phyloP scores from a whole-genome alignment of 2,888 invertebrate genomes.

The Orthosia gracilis region DNA sequence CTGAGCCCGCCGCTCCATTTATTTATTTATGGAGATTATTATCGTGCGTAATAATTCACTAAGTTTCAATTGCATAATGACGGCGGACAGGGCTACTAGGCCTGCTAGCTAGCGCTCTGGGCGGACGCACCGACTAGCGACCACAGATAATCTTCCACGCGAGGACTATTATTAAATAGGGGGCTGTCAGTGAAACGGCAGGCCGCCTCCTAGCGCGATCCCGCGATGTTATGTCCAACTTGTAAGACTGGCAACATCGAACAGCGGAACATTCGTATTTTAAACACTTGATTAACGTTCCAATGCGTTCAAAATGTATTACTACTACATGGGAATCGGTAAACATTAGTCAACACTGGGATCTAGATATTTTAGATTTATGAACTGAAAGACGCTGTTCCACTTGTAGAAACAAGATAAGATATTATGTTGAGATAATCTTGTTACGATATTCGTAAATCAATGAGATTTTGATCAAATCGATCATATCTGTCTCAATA shows the following conservation, averaged over 20 bases:
- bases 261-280: conserved; percentile 61
- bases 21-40: conserved; percentile 90
- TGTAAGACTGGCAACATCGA: conserved; percentile 56
- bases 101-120: conserved; percentile 76
- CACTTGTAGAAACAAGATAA: conserved; percentile 55
- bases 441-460: conserved; percentile 46
- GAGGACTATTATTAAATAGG: conserved; percentile 88
- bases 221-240: conserved; percentile 62
- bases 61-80: conserved; percentile 91
- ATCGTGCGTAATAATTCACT: conserved; percentile 91
- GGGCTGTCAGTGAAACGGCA: conserved; percentile 83
- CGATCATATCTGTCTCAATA: conserved; percentile 43
- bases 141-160: conserved; percentile 84
- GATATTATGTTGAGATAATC: conserved; percentile 37
- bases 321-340: conserved; percentile 37
- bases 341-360: conserved; percentile 43
- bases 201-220: conserved; percentile 74
- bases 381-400: conserved; percentile 26
- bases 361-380: conserved; percentile 53
- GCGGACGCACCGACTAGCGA: conserved; percentile 78
- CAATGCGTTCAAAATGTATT: conserved; percentile 49
- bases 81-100: conserved; percentile 87
- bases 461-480: conserved; percentile 46
- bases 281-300: conserved; percentile 68
- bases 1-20: conserved; percentile 79